Conservation (phyloP, 2,797 vertebrate species). For the Cyprinodon diabolis region DNA sequence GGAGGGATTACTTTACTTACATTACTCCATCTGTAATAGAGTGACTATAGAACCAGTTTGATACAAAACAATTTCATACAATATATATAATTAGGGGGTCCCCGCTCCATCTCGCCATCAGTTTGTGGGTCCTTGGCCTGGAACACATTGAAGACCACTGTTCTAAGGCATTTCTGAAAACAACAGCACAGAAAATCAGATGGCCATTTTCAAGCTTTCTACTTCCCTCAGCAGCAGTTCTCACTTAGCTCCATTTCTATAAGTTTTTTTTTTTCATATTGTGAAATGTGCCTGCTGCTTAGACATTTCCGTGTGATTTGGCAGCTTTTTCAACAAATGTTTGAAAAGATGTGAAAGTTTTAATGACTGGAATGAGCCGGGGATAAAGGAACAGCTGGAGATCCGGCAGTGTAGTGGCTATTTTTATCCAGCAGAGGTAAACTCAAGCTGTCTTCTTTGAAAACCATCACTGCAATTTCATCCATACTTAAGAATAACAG, state of each 20-base stretch:
- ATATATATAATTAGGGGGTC: too few relatives aligned
- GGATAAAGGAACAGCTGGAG: constrained; percentile 79
- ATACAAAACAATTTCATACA: too few relatives aligned
- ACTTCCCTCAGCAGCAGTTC: constrained; percentile 9
- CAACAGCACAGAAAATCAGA: constrained; percentile 32
- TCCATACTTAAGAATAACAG: constrained; percentile 70
- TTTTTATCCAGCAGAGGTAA: constrained; percentile 70
- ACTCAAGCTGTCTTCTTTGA: constrained; percentile 72
- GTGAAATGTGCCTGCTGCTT: constrained; percentile 47
- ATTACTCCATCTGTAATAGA: too few relatives aligned
- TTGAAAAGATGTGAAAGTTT: constrained; percentile 75
- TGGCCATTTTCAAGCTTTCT: constrained; percentile 34
- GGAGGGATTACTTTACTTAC: too few relatives aligned
- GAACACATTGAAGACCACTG: background rate
- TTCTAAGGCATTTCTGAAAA: constrained; percentile 29
- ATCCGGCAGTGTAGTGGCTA: constrained; percentile 73
- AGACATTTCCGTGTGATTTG: constrained; percentile 46
- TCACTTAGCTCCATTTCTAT: constrained; percentile 10
- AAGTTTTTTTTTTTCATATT: background rate
- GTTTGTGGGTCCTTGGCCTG: too few relatives aligned
- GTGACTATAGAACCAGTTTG: too few relatives aligned
- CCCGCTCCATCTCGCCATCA: too few relatives aligned
- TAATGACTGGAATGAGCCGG: constrained; percentile 71
- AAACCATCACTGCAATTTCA: constrained; percentile 53
- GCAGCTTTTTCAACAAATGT: constrained; percentile 66